Evolutionary conservation across 2,888 invertebrate genomes (phyloP), one percentile per base, ranked within the genome.

Genomic region (Linhomoeus sp.): DNA sequence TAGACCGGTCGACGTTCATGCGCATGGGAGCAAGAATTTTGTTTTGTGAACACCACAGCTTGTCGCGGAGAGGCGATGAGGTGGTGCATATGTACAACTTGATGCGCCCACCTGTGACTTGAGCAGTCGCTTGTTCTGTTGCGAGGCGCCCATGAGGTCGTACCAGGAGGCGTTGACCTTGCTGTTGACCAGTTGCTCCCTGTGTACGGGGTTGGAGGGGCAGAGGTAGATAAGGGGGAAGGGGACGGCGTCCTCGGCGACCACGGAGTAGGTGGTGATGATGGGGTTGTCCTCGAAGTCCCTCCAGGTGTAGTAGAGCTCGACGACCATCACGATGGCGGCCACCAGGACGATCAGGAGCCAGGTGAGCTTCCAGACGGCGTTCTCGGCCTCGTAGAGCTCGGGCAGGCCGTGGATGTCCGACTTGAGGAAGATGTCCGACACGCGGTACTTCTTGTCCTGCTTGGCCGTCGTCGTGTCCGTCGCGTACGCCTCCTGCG

Each of bases 331-430:
- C 37, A 41, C 17, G 17, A 20, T 9, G 5, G 25, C 14, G 7
- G 41, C 41, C 22, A 3, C 41, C 22, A 41, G 20, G 3, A 41
- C 25, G 17, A 41, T 23, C 3, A 41, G 5, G 41, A 23, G 17
- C 41, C 41, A 41, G 22, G 5, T 3, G 12, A 41, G 17, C 22
- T 41, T 41, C 24, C 20, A 20, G 41, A 3, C 12, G 17, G 17
- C 5, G 22, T 22, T 25, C 22, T 23, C 17, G 7, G 41, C n/a
- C 25, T 41, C 41, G 41, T 41, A 41, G 7, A 23, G 17, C 17
- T 41, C 41, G 20, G 41, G 41, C 41, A 41, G 41, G 5, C 41
- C 41, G 22, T 41, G 41, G 25, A 41, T 23, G 25, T 41, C 41
- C 20, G 24, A 20, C 22, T 41, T 41, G 5, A 41, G 41, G 22